Percentiles rank a stretch among this genome's conserved stretches.
phyloP scores from a whole-genome alignment of 35 echinoderm and acorn worm genomes.

The Heliocidaris tuberculata region DNA sequence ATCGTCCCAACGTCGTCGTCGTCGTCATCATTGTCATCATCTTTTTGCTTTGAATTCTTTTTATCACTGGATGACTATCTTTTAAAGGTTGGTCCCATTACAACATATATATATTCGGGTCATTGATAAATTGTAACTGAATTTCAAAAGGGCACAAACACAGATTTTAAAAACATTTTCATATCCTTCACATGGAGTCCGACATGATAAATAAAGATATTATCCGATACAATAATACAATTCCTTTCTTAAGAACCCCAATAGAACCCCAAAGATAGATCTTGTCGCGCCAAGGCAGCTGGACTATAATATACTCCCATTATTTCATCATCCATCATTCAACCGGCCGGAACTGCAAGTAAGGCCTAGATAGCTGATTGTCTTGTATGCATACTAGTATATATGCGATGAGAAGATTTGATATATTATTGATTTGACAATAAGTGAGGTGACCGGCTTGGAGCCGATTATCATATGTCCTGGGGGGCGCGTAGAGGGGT shows the following conservation, averaged over 20 bases:
- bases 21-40: background rate
- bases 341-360: background rate
- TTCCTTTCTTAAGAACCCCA: background rate
- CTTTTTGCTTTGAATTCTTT: background rate
- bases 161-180: background rate
- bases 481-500: no score
- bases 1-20: conserved; percentile 11
- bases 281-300: background rate
- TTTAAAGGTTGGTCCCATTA: no score
- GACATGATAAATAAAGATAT: background rate
- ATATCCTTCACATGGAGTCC: background rate
- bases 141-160: background rate
- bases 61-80: no score
- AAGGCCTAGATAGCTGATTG: background rate
- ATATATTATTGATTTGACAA: background rate
- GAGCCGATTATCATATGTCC: background rate
- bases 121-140: no score
- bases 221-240: background rate
- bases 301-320: background rate
- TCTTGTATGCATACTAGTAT: background rate
- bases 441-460: background rate
- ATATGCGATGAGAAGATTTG: background rate
- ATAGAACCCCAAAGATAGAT: background rate
- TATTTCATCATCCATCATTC: background rate
- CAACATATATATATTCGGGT: no score